These are phyloP conservation scores for Axea sp. DNA, from an alignment of 2,888 invertebrate genomes.

Conservation along the genomic window DNA sequence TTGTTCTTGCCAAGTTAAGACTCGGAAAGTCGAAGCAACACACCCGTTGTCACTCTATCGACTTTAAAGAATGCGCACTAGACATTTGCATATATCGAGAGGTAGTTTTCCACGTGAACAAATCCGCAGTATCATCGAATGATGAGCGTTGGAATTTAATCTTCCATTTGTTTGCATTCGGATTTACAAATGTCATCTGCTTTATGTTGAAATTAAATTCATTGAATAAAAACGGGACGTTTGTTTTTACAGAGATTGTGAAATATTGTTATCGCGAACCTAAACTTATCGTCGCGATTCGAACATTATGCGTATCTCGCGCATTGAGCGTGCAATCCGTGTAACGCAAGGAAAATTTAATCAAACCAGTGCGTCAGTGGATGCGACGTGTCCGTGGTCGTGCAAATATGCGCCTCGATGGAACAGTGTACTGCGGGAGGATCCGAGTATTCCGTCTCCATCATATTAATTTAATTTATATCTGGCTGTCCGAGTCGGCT, in stretches of 20 bases:
- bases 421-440: conserved; percentile 41
- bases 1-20: conserved; percentile 58
- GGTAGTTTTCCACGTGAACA: conserved; percentile 78
- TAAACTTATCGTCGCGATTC: conserved; percentile 4
- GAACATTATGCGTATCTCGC: conserved; percentile 17
- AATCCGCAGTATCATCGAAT: conserved; percentile 69
- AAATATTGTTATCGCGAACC: too few relatives aligned
- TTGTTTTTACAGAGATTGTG: too few relatives aligned
- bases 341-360: conserved; percentile 69
- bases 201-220: not conserved
- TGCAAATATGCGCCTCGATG: conserved; percentile 69
- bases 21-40: conserved; percentile 67
- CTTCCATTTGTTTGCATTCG: conserved; percentile 16
- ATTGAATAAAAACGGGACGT: conserved; percentile 10
- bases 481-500: conserved; percentile 70
- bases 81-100: conserved; percentile 79
- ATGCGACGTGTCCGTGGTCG: conserved; percentile 67
- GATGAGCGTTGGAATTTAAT: conserved; percentile 27
- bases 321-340: conserved; percentile 61
- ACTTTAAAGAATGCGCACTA: conserved; percentile 72
- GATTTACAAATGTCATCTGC: not conserved
- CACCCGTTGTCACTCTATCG: conserved; percentile 79
- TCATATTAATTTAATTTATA: conserved; percentile 78
- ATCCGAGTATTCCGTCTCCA: conserved; percentile 69
- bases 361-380: conserved; percentile 71